These are phyloP conservation scores for Hemibagrus guttatus DNA, from an alignment of 2,797 vertebrate genomes.

Conservation along the genomic window DNA sequence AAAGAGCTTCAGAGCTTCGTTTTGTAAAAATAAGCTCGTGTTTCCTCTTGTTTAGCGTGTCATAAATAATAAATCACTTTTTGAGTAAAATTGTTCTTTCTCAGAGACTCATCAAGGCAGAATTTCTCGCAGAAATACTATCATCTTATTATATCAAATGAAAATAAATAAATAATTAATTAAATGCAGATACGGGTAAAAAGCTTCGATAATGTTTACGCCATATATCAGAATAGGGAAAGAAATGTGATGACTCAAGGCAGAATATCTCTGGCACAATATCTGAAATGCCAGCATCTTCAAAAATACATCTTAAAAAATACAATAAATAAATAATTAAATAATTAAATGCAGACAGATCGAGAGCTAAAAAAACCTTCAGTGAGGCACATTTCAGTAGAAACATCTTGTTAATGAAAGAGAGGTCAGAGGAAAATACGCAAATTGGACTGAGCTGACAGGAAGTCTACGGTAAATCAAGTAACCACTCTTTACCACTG, in stretches of 20 bases:
- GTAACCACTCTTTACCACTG: not conserved
- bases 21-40: not conserved
- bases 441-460: not conserved
- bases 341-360: too few species aligned
- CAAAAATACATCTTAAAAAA: too few species aligned
- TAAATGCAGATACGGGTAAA: too few species aligned
- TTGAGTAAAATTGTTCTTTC: conserved; percentile 5
- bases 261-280: too few species aligned
- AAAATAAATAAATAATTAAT: not conserved
- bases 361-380: not conserved
- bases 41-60: conserved; percentile 20
- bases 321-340: too few species aligned
- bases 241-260: too few species aligned
- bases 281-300: too few species aligned
- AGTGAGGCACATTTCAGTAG: not conserved
- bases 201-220: too few species aligned
- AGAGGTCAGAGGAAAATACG: not conserved
- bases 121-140: not conserved
- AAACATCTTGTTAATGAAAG: not conserved
- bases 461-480: not conserved
- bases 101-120: not conserved
- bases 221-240: too few species aligned
- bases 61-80: conserved; percentile 14
- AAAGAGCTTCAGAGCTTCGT: not conserved
- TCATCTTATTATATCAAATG: not conserved